These are phyloP conservation scores for Plecturocebus donacophilus DNA, from an alignment of 2,113 vertebrate species.

Conservation along the genomic window DNA sequence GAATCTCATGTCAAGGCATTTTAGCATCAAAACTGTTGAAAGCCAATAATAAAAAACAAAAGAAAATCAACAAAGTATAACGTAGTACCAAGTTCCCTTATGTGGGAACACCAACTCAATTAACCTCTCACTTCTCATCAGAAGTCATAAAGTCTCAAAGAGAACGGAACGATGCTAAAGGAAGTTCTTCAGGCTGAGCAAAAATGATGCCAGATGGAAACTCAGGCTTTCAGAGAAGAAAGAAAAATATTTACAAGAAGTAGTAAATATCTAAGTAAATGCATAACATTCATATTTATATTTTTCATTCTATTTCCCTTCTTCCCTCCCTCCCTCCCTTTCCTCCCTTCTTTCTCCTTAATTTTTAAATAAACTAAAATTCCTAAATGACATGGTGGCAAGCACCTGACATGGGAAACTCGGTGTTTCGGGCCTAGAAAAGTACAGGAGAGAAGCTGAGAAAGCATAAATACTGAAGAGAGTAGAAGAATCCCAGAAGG, in stretches of 20 bases:
- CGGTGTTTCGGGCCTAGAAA: no score
- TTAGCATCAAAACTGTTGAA: neutral
- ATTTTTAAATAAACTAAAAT: neutral
- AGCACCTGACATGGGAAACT: no score
- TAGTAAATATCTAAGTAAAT: neutral
- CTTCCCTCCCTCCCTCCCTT: neutral
- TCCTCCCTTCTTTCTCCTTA: neutral
- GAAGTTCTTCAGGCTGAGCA: neutral
- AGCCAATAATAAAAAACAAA: neutral
- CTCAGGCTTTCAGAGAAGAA: neutral
- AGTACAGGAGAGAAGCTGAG: no score
- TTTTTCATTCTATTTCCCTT: neutral
- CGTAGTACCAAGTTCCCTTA: neutral
- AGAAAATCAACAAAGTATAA: neutral
- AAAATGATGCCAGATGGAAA: constrained; percentile 36
- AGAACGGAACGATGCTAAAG: neutral
- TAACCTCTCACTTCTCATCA: neutral
- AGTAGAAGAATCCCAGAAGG: no score
- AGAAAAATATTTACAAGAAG: constrained; percentile 3
- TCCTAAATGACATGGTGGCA: no score
- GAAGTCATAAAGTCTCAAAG: neutral
- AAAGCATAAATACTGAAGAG: no score
- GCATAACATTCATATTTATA: neutral
- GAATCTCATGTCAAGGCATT: neutral
- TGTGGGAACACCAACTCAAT: neutral